A percentile compares a stretch with the other conserved stretches of the same genome.
These are phyloP conservation scores for Danionella cerebrum DNA, from an alignment of 2,113 vertebrate species.

Conservation along the genomic window DNA sequence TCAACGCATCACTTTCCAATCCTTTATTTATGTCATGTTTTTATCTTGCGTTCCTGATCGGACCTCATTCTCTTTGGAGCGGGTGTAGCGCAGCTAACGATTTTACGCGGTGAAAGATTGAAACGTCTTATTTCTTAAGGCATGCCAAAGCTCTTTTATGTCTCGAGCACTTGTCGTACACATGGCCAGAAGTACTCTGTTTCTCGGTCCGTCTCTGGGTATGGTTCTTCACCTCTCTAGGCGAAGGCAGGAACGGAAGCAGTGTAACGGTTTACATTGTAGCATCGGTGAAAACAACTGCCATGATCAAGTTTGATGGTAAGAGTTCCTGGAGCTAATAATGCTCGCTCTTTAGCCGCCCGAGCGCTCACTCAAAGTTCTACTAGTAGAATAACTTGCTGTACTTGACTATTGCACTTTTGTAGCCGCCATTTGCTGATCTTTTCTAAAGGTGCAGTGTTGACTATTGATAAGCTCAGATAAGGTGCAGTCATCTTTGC, in stretches of 20 bases:
- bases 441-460: constrained; percentile 47
- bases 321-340: constrained; percentile 43
- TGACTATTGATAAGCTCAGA: too few relatives aligned
- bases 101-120: constrained; percentile 42
- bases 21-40: neutral
- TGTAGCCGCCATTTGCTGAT: constrained; percentile 54
- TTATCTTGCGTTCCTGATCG: constrained; percentile 14
- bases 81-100: constrained; percentile 43
- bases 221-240: constrained; percentile 38
- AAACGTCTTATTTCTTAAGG: constrained; percentile 36
- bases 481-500: too few relatives aligned
- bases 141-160: constrained; percentile 43
- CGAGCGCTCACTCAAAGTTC: constrained; percentile 54
- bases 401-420: constrained; percentile 58
- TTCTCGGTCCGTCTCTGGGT: too few relatives aligned
- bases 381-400: constrained; percentile 50
- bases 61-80: constrained; percentile 38
- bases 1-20: neutral
- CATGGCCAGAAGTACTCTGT: constrained; percentile 31
- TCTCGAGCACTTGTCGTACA: constrained; percentile 29
- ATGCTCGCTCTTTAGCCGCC: constrained; percentile 46
- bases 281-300: constrained; percentile 56
- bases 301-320: constrained; percentile 55
- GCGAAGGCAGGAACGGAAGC: constrained; percentile 33
- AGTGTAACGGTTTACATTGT: constrained; percentile 45